Evolutionary conservation across 1,140 invertebrate species (phyloP).

Genomic region (Pteromalus puparum): DNA sequence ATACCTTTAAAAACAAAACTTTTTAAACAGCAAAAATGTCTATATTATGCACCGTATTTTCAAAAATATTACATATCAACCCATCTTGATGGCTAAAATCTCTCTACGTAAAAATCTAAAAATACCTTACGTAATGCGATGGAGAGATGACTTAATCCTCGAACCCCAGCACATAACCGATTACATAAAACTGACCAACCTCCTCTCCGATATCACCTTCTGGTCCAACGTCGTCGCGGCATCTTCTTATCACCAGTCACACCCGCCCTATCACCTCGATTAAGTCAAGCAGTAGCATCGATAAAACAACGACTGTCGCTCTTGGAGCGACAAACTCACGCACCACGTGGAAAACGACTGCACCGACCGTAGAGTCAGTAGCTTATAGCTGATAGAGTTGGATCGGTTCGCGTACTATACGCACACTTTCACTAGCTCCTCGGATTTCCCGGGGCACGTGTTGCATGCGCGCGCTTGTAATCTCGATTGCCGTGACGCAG

Average conservation of each 20-base stretch:
- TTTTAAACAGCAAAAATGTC: too few relatives aligned
- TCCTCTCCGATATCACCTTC: background rate
- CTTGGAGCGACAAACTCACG: background rate
- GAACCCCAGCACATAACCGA: background rate
- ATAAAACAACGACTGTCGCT: background rate
- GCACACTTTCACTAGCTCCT: conserved; percentile 13
- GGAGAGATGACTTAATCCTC: background rate
- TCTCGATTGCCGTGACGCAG: background rate
- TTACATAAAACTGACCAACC: background rate
- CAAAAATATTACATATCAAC: too few relatives aligned
- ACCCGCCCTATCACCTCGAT: background rate
- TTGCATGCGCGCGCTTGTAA: background rate
- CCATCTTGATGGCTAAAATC: too few relatives aligned
- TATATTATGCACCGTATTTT: too few relatives aligned
- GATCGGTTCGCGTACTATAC: background rate
- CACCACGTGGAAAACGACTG: background rate
- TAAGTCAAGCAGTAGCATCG: background rate
- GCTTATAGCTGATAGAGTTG: background rate
- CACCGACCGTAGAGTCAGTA: background rate
- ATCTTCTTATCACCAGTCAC: background rate
- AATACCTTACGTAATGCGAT: background rate
- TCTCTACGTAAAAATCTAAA: too few relatives aligned
- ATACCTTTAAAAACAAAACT: too few relatives aligned
- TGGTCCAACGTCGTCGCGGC: background rate
- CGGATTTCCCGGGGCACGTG: background rate